These are phyloP conservation scores for Mycteria americana DNA, from an alignment of 2,797 vertebrate genomes.

Conservation along the genomic window DNA sequence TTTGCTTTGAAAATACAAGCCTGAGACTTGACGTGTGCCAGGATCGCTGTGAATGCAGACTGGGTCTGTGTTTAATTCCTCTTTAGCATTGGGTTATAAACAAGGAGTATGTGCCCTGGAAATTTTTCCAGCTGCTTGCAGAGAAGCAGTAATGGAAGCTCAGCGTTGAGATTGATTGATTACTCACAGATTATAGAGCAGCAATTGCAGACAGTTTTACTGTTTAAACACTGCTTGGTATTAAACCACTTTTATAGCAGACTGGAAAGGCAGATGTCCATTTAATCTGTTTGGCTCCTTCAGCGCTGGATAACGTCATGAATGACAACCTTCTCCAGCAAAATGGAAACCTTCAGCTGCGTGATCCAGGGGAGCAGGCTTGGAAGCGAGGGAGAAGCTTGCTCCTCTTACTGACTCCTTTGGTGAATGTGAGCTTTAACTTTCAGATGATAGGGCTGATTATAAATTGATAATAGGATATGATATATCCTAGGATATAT, in stretches of 20 bases:
- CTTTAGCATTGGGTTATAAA: neutral
- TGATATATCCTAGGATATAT: neutral
- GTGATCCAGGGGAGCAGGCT: neutral
- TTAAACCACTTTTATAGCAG: constrained; percentile 50
- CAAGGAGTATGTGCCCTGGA: constrained; percentile 25
- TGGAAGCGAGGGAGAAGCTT: neutral
- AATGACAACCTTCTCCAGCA: neutral
- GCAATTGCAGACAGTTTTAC: constrained; percentile 50
- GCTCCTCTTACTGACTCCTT: neutral
- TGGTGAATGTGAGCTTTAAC: neutral
- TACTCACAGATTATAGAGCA: constrained; percentile 36
- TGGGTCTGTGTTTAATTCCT: constrained; percentile 30
- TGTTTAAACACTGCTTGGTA: constrained; percentile 37
- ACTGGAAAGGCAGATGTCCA: constrained; percentile 51
- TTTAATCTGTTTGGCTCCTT: constrained; percentile 41
- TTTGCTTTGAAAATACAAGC: constrained; percentile 30
- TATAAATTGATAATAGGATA: neutral
- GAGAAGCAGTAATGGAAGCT: constrained; percentile 14
- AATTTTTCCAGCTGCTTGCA: constrained; percentile 2
- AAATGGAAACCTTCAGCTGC: neutral
- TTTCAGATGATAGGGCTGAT: neutral
- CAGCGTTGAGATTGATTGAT: constrained; percentile 4
- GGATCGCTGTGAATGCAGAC: neutral
- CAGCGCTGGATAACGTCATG: neutral
- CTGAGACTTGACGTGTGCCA: neutral